These are phyloP conservation scores for Anniella stebbinsi DNA, from an alignment of 2,797 vertebrate species.

Conservation along the genomic window DNA sequence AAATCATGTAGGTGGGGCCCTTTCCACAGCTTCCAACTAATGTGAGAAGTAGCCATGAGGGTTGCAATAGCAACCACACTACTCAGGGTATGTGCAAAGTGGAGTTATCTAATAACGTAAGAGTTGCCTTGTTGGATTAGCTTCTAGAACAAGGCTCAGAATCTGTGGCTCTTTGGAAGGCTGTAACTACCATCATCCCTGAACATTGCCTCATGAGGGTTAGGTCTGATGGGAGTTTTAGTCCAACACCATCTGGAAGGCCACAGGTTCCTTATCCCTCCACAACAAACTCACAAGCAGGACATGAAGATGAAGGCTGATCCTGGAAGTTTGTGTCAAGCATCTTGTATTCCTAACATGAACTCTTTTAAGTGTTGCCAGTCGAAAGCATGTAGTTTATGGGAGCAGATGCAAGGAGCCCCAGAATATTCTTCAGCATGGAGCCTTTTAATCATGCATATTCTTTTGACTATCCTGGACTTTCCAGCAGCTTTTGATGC, in stretches of 20 bases:
- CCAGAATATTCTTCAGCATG: constrained; percentile 8
- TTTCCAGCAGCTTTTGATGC: too few relatives aligned
- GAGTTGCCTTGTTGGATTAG: not conserved
- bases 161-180: not conserved
- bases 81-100: not conserved
- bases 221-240: not conserved
- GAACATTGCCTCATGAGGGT: not conserved
- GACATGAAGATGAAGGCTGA: not conserved
- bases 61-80: not conserved
- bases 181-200: not conserved
- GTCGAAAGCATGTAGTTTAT: constrained; percentile 10
- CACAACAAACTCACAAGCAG: not conserved
- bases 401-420: too few relatives aligned
- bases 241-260: not conserved
- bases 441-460: constrained; percentile 23
- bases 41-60: not conserved
- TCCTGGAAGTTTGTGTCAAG: not conserved
- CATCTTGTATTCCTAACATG: constrained; percentile 4
- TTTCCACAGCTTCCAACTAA: not conserved
- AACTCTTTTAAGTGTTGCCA: constrained; percentile 13
- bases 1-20: not conserved
- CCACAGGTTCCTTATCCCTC: not conserved
- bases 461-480: too few relatives aligned
- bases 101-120: too few relatives aligned
- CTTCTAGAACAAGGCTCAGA: not conserved